phyloP scores from a whole-genome alignment of 2,113 vertebrate genomes.

The Asarcornis scutulata region DNA sequence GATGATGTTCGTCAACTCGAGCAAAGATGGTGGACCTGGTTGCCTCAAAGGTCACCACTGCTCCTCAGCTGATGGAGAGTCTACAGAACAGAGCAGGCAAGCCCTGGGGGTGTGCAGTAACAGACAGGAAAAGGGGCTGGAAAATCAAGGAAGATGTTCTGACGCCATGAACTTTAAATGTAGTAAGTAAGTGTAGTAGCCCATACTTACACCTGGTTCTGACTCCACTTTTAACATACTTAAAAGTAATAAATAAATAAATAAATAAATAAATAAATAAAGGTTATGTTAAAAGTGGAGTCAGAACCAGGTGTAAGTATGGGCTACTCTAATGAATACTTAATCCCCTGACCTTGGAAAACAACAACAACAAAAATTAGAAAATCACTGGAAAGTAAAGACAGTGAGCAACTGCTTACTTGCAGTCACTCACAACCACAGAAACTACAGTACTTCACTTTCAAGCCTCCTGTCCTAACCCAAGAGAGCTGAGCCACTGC shows the following conservation, averaged over 20 bases:
- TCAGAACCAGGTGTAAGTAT: background rate
- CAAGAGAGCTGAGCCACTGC: background rate
- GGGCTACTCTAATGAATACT: background rate
- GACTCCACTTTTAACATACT: too few species aligned
- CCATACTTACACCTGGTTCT: too few species aligned
- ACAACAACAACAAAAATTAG: too few species aligned
- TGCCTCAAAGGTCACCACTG: background rate
- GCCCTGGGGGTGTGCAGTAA: background rate
- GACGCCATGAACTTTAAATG: too few species aligned
- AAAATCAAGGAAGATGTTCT: too few species aligned
- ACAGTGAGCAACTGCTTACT: background rate
- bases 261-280: too few species aligned
- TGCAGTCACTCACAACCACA: fast-evolving
- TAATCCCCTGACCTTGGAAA: background rate
- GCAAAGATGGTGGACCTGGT: background rate
- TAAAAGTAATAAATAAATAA: too few species aligned
- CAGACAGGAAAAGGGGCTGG: background rate
- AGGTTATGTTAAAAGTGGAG: too few species aligned
- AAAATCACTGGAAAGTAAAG: background rate
- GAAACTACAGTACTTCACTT: background rate
- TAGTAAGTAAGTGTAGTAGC: too few species aligned
- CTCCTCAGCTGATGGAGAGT: fast-evolving
- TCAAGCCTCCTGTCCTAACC: background rate
- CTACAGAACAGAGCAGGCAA: background rate
- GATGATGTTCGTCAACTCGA: background rate